These are phyloP conservation scores for Chunga burmeisteri DNA, from an alignment of 2,113 vertebrate genomes.

Conservation along the genomic window DNA sequence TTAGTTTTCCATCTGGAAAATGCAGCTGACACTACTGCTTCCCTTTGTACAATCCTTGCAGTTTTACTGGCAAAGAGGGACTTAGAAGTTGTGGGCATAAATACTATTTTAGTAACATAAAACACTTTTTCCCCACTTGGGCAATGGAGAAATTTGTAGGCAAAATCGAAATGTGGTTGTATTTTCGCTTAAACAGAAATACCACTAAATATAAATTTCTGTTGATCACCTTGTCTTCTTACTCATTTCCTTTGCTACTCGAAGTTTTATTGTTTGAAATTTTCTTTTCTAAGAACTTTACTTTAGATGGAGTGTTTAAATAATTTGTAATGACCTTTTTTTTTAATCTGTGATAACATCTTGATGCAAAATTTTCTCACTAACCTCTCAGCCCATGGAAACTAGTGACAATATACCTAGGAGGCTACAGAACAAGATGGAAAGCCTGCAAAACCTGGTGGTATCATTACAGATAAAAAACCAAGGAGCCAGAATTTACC, in stretches of 20 bases:
- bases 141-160: not conserved
- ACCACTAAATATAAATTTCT: not conserved
- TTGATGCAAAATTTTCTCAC: conserved; percentile 15
- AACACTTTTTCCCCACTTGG: not conserved
- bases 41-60: not conserved
- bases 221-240: not conserved
- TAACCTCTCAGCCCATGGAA: conserved; percentile 58
- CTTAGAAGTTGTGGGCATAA: not conserved
- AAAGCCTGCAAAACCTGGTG: conserved; percentile 66
- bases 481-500: conserved; percentile 43
- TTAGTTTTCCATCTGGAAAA: not conserved
- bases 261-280: not conserved
- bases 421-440: conserved; percentile 68
- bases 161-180: not conserved
- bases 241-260: not conserved
- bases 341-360: not conserved
- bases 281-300: not conserved
- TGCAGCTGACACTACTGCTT: not conserved
- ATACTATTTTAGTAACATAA: not conserved
- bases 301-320: not conserved
- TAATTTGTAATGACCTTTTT: not conserved
- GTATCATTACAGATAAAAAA: conserved; percentile 67
- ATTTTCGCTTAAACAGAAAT: not conserved
- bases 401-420: conserved; percentile 23
- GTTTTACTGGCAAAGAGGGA: not conserved